These are phyloP conservation scores for Dendropsophus ebraccatus DNA, from an alignment of 2,113 vertebrate genomes.

Conservation along the genomic window DNA sequence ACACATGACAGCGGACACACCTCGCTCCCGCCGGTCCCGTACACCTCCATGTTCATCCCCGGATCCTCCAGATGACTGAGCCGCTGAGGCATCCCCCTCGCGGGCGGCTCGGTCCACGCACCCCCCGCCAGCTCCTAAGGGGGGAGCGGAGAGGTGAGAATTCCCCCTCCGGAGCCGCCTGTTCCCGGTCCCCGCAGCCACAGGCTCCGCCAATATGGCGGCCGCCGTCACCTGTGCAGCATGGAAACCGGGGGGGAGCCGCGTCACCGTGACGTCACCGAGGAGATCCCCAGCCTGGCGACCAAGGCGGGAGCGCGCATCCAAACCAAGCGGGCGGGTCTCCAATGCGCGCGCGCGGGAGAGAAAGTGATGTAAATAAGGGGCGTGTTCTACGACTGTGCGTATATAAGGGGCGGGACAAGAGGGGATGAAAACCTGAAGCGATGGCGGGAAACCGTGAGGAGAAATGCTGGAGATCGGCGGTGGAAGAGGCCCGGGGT, in stretches of 20 bases:
- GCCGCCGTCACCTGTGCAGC: slow-evolving; percentile 75
- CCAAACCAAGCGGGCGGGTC: not conserved
- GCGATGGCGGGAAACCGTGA: too few relatives aligned
- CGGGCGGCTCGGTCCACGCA: slow-evolving; percentile 39
- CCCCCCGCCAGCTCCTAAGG: slow-evolving; percentile 43
- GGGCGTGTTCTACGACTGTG: not conserved
- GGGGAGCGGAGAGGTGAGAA: slow-evolving; percentile 3
- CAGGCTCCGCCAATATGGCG: slow-evolving; percentile 79
- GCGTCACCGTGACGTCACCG: slow-evolving; percentile 45
- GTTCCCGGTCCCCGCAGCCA: slow-evolving; percentile 56
- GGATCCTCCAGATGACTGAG: slow-evolving; percentile 71
- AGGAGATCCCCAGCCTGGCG: slow-evolving; percentile 54
- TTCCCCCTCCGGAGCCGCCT: slow-evolving; percentile 50
- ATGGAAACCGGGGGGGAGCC: slow-evolving; percentile 69
- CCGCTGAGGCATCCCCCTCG: slow-evolving; percentile 76
- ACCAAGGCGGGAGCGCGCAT: slow-evolving; percentile 28
- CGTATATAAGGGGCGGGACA: not conserved
- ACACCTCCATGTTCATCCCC: slow-evolving; percentile 90
- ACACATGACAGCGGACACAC: slow-evolving; percentile 36
- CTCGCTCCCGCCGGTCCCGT: slow-evolving; percentile 78
- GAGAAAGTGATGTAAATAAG: too few relatives aligned
- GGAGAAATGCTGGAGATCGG: too few relatives aligned
- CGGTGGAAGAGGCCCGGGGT: too few relatives aligned
- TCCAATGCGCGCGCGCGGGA: not conserved
- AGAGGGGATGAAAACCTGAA: too few relatives aligned